Base-by-base conservation (phyloP, 1,140 invertebrate genomes). In the Caenorhabditis tropicalis region DNA sequence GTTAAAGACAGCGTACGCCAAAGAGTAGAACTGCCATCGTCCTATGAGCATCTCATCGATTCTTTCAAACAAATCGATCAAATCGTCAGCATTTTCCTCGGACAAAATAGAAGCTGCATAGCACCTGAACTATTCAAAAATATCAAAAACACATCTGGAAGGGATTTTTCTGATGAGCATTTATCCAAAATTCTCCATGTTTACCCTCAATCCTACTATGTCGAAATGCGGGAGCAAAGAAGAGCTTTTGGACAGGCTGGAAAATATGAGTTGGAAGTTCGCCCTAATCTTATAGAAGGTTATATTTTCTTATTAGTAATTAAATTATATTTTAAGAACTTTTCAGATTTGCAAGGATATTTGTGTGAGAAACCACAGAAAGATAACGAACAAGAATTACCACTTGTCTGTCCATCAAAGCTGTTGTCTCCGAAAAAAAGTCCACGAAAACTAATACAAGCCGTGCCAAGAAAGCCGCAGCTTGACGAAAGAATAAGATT, bases 131-230 rank as follows among this genome's bases (percentile, higher is more conserved):
- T 74, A n/a, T 43, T 74, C 19, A 74, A 74, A 46, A 74, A 31
- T 24, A 36, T 74, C 10, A 43, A 21, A 24, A 46, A 33, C 10
- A 43, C 65, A 6, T 74, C 65, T 7, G 65, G 65, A 74, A 21
- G 2, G n/a, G 36, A 74, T 24, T 74, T 74, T 74, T 74, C 65
- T 24, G 15, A 24, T 74, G 16, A 43, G 12, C 65, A 74, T 24
- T 24, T 74, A 15, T 43, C 65, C 9, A 29, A 74, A 74, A 74
- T 74, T 43, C 65, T 74, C 33, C 65, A 74, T 74, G 65, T 74
- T 1, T 74, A 74, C 24, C 65, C 65, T 74, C 29, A 74, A 43
- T 24, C 65, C 0, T 74, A 46, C 15, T 36, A 74, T 43, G 36
- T 74, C 1, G 36, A 74, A 10, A 74, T 74, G 65, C 36, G 65